These are phyloP conservation scores for Petrophora chlorosata DNA, from an alignment of 2,888 invertebrate genomes.

Conservation along the genomic window DNA sequence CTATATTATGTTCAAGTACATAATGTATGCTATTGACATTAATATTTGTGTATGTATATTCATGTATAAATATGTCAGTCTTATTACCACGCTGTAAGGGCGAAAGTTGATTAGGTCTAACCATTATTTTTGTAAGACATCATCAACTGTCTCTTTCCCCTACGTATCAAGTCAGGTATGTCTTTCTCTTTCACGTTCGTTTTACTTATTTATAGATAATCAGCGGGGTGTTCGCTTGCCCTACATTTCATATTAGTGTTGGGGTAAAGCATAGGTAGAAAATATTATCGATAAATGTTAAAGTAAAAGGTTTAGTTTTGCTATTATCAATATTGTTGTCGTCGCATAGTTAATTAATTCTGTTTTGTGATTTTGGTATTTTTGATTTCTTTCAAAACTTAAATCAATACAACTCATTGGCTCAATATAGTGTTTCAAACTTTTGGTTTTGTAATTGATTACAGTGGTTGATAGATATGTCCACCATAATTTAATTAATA, in stretches of 20 bases:
- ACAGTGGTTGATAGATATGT: too few species aligned
- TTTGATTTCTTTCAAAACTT: too few species aligned
- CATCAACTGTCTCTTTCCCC: conserved; percentile 54
- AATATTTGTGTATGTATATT: not conserved
- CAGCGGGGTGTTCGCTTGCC: conserved; percentile 31
- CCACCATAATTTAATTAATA: too few species aligned
- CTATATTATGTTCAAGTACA: not conserved
- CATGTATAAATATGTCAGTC: not conserved
- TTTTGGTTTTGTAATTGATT: too few species aligned
- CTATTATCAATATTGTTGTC: too few species aligned
- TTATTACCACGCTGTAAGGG: conserved; percentile 25
- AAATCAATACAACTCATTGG: too few species aligned
- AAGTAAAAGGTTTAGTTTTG: not conserved
- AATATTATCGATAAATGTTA: conserved; percentile 25
- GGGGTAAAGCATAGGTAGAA: conserved; percentile 19
- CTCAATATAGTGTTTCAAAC: too few species aligned
- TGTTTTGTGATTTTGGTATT: too few species aligned
- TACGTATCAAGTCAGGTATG: conserved; percentile 35
- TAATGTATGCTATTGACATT: not conserved
- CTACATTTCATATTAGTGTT: conserved; percentile 34
- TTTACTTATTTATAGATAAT: conserved; percentile 36
- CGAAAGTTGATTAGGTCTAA: conserved; percentile 15
- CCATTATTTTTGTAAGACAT: conserved; percentile 23
- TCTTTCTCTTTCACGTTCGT: conserved; percentile 52
- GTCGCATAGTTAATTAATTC: too few species aligned